Conservation (phyloP, 2,113 vertebrate species). For the Dasyornis broadbenti region DNA sequence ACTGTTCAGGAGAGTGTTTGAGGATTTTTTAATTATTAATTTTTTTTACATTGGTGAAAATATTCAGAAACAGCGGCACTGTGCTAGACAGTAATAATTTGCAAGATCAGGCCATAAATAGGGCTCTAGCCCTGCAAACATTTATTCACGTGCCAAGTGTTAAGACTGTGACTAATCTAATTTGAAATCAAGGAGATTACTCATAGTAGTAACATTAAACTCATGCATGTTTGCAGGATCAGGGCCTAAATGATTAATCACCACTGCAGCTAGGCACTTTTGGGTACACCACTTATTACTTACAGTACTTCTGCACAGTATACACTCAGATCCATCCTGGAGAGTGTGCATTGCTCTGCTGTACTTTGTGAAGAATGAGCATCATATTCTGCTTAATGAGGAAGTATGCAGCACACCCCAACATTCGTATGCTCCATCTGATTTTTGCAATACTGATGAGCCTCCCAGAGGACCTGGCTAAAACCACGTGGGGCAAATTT, state of each 20-base stretch:
- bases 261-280: background rate
- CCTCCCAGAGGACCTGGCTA: background rate
- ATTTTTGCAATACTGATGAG: background rate
- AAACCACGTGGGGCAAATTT: background rate
- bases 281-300: background rate
- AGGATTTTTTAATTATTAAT: background rate
- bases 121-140: constrained; percentile 42
- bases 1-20: background rate
- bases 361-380: background rate
- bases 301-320: background rate
- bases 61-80: background rate
- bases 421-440: fast-evolving
- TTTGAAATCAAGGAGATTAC: constrained; percentile 57
- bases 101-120: constrained; percentile 52
- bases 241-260: constrained; percentile 48
- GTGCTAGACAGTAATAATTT: constrained; percentile 43
- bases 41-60: background rate
- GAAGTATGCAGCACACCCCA: background rate
- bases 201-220: constrained; percentile 57
- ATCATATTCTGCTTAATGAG: background rate
- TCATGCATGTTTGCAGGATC: constrained; percentile 43
- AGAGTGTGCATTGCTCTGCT: background rate
- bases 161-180: constrained; percentile 58
- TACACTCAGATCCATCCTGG: background rate
- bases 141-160: constrained; percentile 51